Base-by-base conservation (phyloP, 2,888 invertebrate species). In the Drosophila limbata region DNA sequence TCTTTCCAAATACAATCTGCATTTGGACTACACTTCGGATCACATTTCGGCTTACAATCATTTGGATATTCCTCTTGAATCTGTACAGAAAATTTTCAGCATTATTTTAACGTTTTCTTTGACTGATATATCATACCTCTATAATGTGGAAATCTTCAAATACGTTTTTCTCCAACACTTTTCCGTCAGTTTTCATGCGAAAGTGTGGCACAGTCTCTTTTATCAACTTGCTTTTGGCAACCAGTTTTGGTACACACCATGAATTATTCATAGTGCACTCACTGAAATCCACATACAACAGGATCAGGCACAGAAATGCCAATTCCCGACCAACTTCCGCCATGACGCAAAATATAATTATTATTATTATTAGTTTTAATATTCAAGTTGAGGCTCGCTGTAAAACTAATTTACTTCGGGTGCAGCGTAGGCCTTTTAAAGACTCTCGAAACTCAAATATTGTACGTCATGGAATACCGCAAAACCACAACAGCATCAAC, bases 11-110 rank as follows among this genome's bases (percentile, higher is more conserved):
- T 10, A 53, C 78, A 75, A 11, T 52, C 40, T 6, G 69, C 60
- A 19, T 73, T 3, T 1, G 0, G 5, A 2, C 17, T 25, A 17
- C 72, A 71, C 3, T n/a, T 56, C 3, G 55, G 51, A 0, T 2
- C 4, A 6, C 78, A 75, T 6, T n/a, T 56, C 1, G 37, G 67
- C 1, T 4, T 39, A 25, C 68, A 77, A 4, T 8, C 5, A 0
- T 4, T 1, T 4, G 40, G 3, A 13, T 28, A 59, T 9, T 10
- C 1, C 19, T 4, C 4, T 6, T 2, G 0, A 10, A 60, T 31
- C 69, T 69, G 25, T 28, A 10, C 15, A 31, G 8, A 28, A 28
- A 1, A 56, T 17, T 10, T 42, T 4, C 4, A 10, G n/a, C 6
- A 25, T 10, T 37, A 8, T 55, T 28, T 10, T 31, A 5, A n/a